A percentile compares a stretch with the other conserved stretches of the same genome.
phyloP scores from a whole-genome alignment of 1,140 invertebrate genomes.

The Meloidogyne hapla region DNA sequence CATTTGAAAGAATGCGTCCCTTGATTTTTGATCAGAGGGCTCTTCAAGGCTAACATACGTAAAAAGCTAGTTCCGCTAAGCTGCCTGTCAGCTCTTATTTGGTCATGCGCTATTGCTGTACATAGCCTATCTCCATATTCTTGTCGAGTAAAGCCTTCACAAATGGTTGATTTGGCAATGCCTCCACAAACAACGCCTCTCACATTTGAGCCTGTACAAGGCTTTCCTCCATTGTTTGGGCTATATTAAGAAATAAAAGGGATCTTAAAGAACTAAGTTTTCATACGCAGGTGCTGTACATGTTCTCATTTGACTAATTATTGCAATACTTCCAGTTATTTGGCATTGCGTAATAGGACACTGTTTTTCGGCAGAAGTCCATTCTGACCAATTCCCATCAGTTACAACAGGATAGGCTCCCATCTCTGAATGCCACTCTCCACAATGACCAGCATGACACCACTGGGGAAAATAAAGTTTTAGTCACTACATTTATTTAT shows the following conservation, averaged over 20 bases:
- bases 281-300: slow-evolving; percentile 62
- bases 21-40: no score
- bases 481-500: not conserved
- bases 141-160: slow-evolving; percentile 54
- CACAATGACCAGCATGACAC: slow-evolving; percentile 60
- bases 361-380: slow-evolving; percentile 56
- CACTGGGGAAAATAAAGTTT: slow-evolving; percentile 44
- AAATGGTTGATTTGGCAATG: slow-evolving; percentile 33
- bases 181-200: slow-evolving; percentile 57
- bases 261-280: not conserved
- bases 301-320: slow-evolving; percentile 58
- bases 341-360: slow-evolving; percentile 62
- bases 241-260: slow-evolving; percentile 33
- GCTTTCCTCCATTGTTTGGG: slow-evolving; percentile 59
- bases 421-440: slow-evolving; percentile 38
- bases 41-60: slow-evolving; percentile 40
- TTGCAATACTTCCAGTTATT: slow-evolving; percentile 56
- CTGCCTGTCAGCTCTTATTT: slow-evolving; percentile 53
- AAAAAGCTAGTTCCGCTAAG: slow-evolving; percentile 57
- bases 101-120: slow-evolving; percentile 55
- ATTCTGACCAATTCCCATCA: slow-evolving; percentile 60
- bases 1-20: not conserved
- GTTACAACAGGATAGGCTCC: slow-evolving; percentile 39
- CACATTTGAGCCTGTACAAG: slow-evolving; percentile 52
- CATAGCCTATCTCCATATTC: slow-evolving; percentile 61